Conservation (phyloP, 2,888 invertebrate genomes). For the Polymixis lichenea region DNA sequence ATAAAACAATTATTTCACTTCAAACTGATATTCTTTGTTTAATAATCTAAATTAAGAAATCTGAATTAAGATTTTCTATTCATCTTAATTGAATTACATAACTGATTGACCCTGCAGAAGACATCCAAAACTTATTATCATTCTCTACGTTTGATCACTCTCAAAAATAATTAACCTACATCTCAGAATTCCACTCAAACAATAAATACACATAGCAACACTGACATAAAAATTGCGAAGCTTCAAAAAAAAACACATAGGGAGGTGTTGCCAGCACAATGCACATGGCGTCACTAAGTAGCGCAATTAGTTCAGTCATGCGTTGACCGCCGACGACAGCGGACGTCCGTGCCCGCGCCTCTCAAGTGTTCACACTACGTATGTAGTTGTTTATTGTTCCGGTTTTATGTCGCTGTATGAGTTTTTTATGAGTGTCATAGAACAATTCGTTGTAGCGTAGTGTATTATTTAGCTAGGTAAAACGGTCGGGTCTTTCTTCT, state of each 20-base stretch:
- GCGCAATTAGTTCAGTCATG: constrained; percentile 75
- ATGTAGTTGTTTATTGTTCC: constrained; percentile 39
- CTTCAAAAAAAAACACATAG: constrained; percentile 30
- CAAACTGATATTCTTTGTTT: not conserved
- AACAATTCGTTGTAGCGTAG: not conserved
- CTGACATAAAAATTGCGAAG: constrained; percentile 19
- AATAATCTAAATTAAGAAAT: too few species aligned
- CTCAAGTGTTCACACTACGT: constrained; percentile 52
- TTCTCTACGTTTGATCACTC: not conserved
- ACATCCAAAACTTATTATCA: not conserved
- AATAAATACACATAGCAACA: constrained; percentile 14
- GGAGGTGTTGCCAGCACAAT: constrained; percentile 52
- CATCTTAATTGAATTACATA: not conserved
- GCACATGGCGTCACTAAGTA: constrained; percentile 67
- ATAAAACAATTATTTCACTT: not conserved
- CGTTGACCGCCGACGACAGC: constrained; percentile 64
- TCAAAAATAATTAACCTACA: not conserved
- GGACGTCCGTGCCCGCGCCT: constrained; percentile 69
- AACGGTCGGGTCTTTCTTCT: not conserved
- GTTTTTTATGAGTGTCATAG: constrained; percentile 2
- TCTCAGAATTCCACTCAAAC: not conserved
- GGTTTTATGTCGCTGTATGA: constrained; percentile 27
- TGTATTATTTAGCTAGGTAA: not conserved
- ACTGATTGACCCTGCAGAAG: not conserved
- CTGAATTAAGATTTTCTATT: too few species aligned